A percentile compares a stretch with the other conserved stretches of the same genome.
Evolutionary conservation across 2,797 vertebrate species (phyloP).

Genomic region (Myioborus miniatus): DNA sequence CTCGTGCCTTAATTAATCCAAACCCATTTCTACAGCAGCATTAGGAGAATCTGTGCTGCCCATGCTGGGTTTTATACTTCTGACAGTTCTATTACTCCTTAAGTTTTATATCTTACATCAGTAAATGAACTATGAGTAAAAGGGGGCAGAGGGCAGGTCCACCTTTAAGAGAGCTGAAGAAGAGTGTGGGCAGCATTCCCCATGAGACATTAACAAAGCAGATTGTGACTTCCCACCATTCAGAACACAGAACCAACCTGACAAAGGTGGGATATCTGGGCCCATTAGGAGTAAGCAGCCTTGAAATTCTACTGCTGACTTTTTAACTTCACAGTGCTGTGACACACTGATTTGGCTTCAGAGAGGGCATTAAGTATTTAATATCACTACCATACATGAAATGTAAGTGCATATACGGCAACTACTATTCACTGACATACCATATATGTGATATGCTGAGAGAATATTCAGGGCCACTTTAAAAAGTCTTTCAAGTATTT

Average conservation of each 20-base stretch:
- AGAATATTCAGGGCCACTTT: background rate
- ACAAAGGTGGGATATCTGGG: background rate
- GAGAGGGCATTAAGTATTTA: background rate
- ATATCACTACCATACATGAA: background rate
- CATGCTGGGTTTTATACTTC: background rate
- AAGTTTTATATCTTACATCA: background rate
- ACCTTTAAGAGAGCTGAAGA: background rate
- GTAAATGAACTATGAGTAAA: background rate
- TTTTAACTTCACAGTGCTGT: background rate
- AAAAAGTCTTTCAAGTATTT: background rate
- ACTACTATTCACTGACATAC: background rate
- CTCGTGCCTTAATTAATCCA: background rate
- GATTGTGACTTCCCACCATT: background rate
- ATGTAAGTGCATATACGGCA: background rate
- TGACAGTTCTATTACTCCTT: background rate
- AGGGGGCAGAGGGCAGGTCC: background rate
- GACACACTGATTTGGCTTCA: background rate
- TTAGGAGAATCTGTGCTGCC: background rate
- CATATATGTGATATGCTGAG: accelerated
- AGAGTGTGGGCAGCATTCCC: background rate
- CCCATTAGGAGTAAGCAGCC: background rate
- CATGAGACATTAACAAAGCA: background rate
- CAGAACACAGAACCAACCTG: background rate
- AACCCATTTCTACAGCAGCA: background rate
- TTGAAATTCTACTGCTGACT: background rate